Conservation (phyloP, 2,113 vertebrate genomes). For the Mesocricetus auratus region DNA sequence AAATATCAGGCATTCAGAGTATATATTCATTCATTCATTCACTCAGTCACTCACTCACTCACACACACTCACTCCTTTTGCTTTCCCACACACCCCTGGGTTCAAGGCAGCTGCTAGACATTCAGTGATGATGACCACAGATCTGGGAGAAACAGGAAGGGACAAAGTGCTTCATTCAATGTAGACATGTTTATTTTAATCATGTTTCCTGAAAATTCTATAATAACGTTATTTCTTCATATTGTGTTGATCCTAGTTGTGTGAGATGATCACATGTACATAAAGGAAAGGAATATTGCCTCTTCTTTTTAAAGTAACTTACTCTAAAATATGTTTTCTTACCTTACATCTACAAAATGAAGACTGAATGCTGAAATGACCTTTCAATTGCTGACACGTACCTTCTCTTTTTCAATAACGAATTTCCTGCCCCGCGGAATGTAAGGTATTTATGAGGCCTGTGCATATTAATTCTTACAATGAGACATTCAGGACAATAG, state of each 20-base stretch:
- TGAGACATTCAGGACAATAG: background rate
- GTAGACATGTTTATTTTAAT: slow-evolving; percentile 5
- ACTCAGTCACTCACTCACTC: background rate
- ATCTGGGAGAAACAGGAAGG: background rate
- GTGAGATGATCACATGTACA: background rate
- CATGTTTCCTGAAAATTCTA: background rate
- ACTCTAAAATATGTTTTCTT: background rate
- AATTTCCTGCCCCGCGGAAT: background rate
- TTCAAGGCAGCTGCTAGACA: background rate
- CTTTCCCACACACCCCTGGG: background rate
- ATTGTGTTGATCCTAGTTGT: background rate
- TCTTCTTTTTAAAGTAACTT: background rate
- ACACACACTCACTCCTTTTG: background rate
- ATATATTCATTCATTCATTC: background rate
- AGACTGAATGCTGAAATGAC: background rate
- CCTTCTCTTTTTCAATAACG: background rate
- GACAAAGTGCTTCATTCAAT: background rate
- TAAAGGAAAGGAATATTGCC: background rate
- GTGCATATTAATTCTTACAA: background rate
- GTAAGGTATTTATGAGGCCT: background rate
- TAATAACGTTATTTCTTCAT: background rate
- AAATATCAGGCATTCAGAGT: background rate
- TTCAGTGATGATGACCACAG: background rate
- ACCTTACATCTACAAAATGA: background rate
- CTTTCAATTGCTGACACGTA: background rate